phyloP scores from a whole-genome alignment of 1,140 invertebrate species.

The Caerostris darwini region DNA sequence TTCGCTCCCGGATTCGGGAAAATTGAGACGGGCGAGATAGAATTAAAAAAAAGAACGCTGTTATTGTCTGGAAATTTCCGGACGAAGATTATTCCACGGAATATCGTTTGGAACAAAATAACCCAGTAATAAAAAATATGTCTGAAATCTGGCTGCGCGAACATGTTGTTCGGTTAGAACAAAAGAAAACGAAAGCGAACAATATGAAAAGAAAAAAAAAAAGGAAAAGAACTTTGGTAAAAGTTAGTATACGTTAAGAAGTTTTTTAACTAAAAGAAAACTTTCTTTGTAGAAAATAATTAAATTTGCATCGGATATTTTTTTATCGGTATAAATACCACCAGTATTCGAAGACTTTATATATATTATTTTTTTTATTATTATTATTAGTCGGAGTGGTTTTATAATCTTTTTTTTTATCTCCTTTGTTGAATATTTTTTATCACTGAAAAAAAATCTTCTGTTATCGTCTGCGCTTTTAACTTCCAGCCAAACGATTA shows the following conservation, averaged over 20 bases:
- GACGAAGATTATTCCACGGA: slow-evolving; percentile 18
- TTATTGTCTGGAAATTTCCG: slow-evolving; percentile 53
- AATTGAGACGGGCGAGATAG: slow-evolving; percentile 6
- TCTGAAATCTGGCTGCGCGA: slow-evolving; percentile 6
- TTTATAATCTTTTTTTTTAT: slow-evolving; percentile 3
- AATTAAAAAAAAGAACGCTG: not conserved
- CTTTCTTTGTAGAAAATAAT: slow-evolving; percentile 47
- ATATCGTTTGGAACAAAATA: slow-evolving; percentile 59
- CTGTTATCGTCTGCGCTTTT: slow-evolving; percentile 27
- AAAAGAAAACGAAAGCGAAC: not conserved
- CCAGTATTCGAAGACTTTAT: not conserved
- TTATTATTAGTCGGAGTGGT: not conserved
- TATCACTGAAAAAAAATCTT: not conserved
- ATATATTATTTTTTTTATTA: not conserved
- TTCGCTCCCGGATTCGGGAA: slow-evolving; percentile 19
- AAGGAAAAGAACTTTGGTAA: not conserved
- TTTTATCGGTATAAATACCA: no score
- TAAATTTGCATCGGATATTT: slow-evolving; percentile 52
- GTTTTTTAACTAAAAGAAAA: not conserved
- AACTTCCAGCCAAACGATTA: not conserved
- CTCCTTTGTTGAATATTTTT: not conserved
- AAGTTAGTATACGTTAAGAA: slow-evolving; percentile 1
- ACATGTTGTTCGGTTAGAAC: not conserved
- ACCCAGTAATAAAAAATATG: slow-evolving; percentile 41
- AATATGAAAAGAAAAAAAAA: not conserved